These are phyloP conservation scores for Ormyrus nitidulus DNA, from an alignment of 2,888 invertebrate genomes.

Conservation along the genomic window DNA sequence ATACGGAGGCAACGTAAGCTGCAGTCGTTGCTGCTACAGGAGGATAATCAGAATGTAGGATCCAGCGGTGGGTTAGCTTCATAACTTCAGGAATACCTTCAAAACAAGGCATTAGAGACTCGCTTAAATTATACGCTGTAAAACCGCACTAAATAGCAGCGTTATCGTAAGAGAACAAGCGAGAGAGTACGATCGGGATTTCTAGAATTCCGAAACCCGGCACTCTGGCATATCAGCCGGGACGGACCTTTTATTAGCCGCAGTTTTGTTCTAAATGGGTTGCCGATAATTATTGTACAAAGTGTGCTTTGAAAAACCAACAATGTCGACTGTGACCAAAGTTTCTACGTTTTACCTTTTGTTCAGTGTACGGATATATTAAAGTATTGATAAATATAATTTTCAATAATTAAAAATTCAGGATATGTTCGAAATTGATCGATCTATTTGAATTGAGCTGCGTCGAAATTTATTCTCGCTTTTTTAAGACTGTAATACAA, in stretches of 20 bases:
- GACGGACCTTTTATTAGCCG: neutral
- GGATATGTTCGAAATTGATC: no score
- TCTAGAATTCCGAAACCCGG: slow-evolving; percentile 27
- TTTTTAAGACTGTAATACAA: no score
- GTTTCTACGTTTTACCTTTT: no score
- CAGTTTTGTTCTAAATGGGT: no score
- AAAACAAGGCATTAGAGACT: slow-evolving; percentile 39
- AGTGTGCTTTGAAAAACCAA: no score
- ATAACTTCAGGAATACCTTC: slow-evolving; percentile 29
- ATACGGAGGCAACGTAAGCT: neutral
- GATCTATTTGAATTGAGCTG: no score
- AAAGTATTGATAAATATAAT: no score
- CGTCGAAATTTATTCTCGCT: no score
- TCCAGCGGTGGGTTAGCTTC: slow-evolving; percentile 6
- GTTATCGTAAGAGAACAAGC: slow-evolving; percentile 22
- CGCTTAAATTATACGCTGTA: slow-evolving; percentile 51
- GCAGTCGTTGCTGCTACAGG: neutral
- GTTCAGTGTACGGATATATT: no score
- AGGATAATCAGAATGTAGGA: slow-evolving; percentile 25
- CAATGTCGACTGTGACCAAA: no score
- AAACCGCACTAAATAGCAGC: slow-evolving; percentile 40
- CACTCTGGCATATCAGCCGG: neutral
- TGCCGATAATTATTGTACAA: no score
- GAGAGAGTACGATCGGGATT: slow-evolving; percentile 10
- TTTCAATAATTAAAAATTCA: no score